These are phyloP conservation scores for Mastacembelus armatus DNA, from an alignment of 2,797 vertebrate genomes.

Conservation along the genomic window DNA sequence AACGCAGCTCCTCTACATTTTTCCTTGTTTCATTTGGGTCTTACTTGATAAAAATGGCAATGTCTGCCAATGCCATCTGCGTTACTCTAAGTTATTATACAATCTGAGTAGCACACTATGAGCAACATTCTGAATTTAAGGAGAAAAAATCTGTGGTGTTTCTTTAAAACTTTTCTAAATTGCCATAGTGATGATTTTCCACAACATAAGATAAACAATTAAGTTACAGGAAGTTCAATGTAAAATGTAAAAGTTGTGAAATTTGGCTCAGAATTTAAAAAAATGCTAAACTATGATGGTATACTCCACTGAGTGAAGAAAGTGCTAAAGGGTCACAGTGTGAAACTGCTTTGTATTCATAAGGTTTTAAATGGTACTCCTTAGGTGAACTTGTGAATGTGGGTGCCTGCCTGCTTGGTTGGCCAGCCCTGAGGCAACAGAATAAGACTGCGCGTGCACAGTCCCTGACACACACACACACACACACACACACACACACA, in stretches of 20 bases:
- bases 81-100: no score
- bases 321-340: conserved; percentile 71
- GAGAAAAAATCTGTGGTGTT: neutral
- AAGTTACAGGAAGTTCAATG: neutral
- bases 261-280: conserved; percentile 1
- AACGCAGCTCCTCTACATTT: neutral
- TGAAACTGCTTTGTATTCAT: conserved; percentile 79
- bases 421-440: conserved; percentile 48
- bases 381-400: conserved; percentile 53
- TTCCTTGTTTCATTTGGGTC: no score
- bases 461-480: conserved; percentile 20
- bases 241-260: conserved; percentile 23
- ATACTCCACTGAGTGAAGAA: conserved; percentile 37
- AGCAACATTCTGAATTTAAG: neutral
- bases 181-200: neutral
- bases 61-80: no score
- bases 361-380: conserved; percentile 65
- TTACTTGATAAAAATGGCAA: no score
- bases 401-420: conserved; percentile 43
- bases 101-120: neutral
- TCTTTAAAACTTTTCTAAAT: no score
- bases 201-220: neutral
- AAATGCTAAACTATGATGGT: conserved; percentile 47
- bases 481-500: conserved; percentile 22
- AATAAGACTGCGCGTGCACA: conserved; percentile 43